Evolutionary conservation across 2,888 invertebrate genomes (phyloP), one percentile per base, ranked within the genome.

Genomic region (Cephalotes varians): DNA sequence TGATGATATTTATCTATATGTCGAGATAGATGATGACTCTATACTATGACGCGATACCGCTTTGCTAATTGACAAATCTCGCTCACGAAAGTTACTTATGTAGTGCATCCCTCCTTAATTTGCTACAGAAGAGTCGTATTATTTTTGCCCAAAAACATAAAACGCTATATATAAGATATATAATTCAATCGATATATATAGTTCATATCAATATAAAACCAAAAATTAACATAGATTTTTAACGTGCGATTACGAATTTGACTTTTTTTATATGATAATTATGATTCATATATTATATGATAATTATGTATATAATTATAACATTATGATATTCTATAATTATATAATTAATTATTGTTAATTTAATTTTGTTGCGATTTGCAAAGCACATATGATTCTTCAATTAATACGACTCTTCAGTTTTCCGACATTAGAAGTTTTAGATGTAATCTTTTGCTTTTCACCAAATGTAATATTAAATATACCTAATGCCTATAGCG

Each of bases 1-100:
- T 91, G 90, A 91, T 89, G 90, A 89, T 93, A 93, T 92, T 92
- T 92, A 92, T 92, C 92, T 93, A 92, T 91, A 88, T 90, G 91
- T 91, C 40, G 31, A 77, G n/a, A 58, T 47, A 69, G 56, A 67
- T 31, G 37, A 81, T 87, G 85, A 87, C 90, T 92, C 91, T 91
- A 91, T 90, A 88, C 90, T 40, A 64, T 40, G 25, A 65, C 91
- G 91, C 90, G 89, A 92, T 92, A 90, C 83, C 21, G 80, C 73
- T 80, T 80, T 47, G 62, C 73, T 56, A 77, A 86, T 84, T 62
- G 71, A 82, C 83, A 85, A 80, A 81, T 87, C 37, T 85, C 84
- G 84, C 87, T 88, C 86, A 72, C 81, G 65, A 85, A 84, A 86
- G 64, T 83, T 85, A 83, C 79, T 90, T 86, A 81, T 85, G 80